Percentiles rank a stretch among this genome's conserved stretches.
These are phyloP conservation scores for Python bivittatus DNA, from an alignment of 2,113 vertebrate genomes.

Conservation along the genomic window DNA sequence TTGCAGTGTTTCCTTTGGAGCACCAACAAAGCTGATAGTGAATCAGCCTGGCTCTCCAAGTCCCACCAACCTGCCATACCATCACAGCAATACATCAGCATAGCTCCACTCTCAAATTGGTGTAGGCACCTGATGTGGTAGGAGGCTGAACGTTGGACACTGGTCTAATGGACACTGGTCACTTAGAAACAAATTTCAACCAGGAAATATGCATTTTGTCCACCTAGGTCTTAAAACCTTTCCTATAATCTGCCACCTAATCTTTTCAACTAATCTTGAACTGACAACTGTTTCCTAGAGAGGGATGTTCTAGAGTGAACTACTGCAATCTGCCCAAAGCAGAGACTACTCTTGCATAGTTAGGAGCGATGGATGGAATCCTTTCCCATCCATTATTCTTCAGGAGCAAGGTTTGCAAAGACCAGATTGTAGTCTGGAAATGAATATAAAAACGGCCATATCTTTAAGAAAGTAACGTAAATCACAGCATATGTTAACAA, in stretches of 20 bases:
- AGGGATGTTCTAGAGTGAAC: neutral
- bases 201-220: neutral
- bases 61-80: neutral
- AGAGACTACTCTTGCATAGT: neutral
- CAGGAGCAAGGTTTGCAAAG: neutral
- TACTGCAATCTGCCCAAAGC: neutral
- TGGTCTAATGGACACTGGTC: neutral
- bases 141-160: neutral
- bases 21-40: neutral
- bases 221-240: neutral
- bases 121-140: neutral
- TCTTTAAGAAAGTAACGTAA: neutral
- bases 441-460: neutral
- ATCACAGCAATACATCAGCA: neutral
- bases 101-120: neutral
- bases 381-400: neutral
- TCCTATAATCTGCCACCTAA: neutral
- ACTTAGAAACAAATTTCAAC: neutral
- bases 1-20: neutral
- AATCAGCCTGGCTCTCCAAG: neutral
- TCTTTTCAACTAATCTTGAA: neutral
- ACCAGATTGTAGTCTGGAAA: neutral
- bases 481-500: neutral
- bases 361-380: neutral
- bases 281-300: neutral